Conservation (phyloP, 1,140 invertebrate genomes). For the Drosophila sp. region DNA sequence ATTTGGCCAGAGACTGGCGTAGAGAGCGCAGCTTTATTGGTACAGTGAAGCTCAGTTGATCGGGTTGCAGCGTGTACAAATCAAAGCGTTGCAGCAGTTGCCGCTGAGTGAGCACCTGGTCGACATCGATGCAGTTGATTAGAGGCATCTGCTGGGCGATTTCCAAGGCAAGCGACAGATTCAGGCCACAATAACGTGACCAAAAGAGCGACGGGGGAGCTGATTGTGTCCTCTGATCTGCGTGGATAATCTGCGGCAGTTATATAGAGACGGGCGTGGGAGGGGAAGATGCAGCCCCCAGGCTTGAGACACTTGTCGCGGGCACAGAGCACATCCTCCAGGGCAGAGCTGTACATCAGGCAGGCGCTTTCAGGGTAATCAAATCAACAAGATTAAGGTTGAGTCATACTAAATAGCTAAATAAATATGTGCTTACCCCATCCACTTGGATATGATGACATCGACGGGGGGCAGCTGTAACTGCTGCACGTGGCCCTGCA, state of each 20-base stretch:
- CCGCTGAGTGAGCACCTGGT: slow-evolving; percentile 22
- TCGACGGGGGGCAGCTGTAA: slow-evolving; percentile 38
- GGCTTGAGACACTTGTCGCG: slow-evolving; percentile 49
- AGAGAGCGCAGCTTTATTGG: slow-evolving; percentile 22
- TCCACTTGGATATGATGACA: slow-evolving; percentile 53
- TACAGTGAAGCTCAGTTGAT: slow-evolving; percentile 32
- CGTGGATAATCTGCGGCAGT: slow-evolving; percentile 7
- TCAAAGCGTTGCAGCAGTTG: slow-evolving; percentile 37
- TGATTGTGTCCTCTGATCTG: not conserved
- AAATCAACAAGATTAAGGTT: not conserved
- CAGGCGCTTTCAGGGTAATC: slow-evolving; percentile 33
- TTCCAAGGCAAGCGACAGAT: slow-evolving; percentile 19
- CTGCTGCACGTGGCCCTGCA: slow-evolving; percentile 30
- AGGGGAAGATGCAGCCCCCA: slow-evolving; percentile 37
- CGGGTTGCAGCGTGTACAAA: slow-evolving; percentile 5
- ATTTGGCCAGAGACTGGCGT: slow-evolving; percentile 21
- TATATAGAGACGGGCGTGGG: slow-evolving; percentile 37
- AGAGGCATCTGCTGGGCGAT: slow-evolving; percentile 5
- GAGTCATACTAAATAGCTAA: too few relatives aligned
- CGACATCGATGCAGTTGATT: not conserved
- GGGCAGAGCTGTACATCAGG: slow-evolving; percentile 31
- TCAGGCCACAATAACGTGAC: slow-evolving; percentile 27
- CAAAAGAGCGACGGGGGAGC: slow-evolving; percentile 1
- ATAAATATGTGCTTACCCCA: slow-evolving; percentile 54
- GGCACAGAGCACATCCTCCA: slow-evolving; percentile 46